Conservation (phyloP, 2,888 invertebrate species). For the Chrysopilus asiliformis region DNA sequence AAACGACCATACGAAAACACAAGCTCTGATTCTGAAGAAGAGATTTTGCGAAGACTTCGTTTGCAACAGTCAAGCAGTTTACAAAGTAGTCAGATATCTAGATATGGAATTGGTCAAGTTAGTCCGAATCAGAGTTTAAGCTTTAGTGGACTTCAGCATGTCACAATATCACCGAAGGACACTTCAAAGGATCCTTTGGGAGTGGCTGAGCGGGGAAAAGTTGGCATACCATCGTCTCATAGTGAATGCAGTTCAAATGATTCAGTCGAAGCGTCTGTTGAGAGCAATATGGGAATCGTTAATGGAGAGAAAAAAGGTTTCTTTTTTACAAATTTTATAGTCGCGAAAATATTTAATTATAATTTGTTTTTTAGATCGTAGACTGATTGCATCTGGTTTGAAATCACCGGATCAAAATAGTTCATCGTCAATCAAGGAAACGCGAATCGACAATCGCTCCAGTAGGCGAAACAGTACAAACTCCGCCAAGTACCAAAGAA, state of each 20-base stretch:
- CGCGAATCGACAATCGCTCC: slow-evolving; percentile 45
- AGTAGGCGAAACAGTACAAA: slow-evolving; percentile 18
- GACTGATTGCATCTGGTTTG: slow-evolving; percentile 14
- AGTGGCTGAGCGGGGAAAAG: slow-evolving; percentile 35
- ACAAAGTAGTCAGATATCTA: slow-evolving; percentile 27
- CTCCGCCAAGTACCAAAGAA: slow-evolving; percentile 21
- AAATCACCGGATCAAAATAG: slow-evolving; percentile 19
- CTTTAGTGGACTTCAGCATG: slow-evolving; percentile 29
- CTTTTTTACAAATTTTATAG: neutral
- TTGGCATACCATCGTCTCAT: slow-evolving; percentile 34
- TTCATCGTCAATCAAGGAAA: slow-evolving; percentile 43
- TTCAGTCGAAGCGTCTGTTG: slow-evolving; percentile 34
- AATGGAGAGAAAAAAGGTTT: slow-evolving; percentile 32
- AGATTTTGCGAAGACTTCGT: slow-evolving; percentile 44
- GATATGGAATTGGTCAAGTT: slow-evolving; percentile 26
- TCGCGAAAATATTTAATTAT: too few species aligned
- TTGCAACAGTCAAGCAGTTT: slow-evolving; percentile 35
- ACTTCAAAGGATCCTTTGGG: slow-evolving; percentile 32
- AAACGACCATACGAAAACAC: slow-evolving; percentile 34
- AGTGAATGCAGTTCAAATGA: slow-evolving; percentile 37
- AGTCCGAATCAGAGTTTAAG: slow-evolving; percentile 27
- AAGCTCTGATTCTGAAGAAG: slow-evolving; percentile 65
- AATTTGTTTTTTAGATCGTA: slow-evolving; percentile 18
- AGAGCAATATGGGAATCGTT: slow-evolving; percentile 32
- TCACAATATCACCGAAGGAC: slow-evolving; percentile 29